phyloP scores from a whole-genome alignment of 2,888 invertebrate genomes.

The Harpalus rufipes region DNA sequence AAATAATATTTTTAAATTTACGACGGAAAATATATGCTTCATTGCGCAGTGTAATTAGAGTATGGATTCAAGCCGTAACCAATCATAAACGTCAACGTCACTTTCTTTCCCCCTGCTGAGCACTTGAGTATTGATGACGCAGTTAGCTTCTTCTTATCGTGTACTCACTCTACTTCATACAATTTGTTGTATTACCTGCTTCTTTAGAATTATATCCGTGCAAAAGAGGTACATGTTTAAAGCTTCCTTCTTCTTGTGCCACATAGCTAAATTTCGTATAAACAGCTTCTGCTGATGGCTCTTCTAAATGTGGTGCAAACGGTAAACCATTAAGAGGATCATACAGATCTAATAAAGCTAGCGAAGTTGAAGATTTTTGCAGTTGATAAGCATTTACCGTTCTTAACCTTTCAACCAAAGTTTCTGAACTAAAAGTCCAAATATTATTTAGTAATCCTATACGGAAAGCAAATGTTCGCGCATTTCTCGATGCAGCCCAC shows the following conservation, averaged over 20 bases:
- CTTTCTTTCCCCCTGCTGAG: too few species aligned
- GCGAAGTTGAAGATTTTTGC: constrained; percentile 4
- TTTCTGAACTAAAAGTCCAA: constrained; percentile 10
- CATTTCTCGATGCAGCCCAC: constrained; percentile 2
- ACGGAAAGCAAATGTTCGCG: constrained; percentile 15
- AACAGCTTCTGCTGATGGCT: constrained; percentile 27
- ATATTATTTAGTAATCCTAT: constrained; percentile 32
- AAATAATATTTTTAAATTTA: too few species aligned
- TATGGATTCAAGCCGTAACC: too few species aligned
- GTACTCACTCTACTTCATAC: not conserved
- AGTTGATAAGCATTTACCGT: constrained; percentile 8
- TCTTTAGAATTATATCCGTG: constrained; percentile 59
- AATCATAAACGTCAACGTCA: too few species aligned
- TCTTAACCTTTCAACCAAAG: constrained; percentile 9
- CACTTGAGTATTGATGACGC: too few species aligned
- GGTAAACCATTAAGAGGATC: constrained; percentile 59
- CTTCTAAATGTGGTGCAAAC: constrained; percentile 39
- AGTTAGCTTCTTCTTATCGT: too few species aligned
- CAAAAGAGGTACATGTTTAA: constrained; percentile 22
- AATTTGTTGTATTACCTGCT: not conserved
- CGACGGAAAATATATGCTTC: too few species aligned
- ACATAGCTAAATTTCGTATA: constrained; percentile 32
- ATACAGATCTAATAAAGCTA: constrained; percentile 21
- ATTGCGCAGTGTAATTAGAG: too few species aligned
- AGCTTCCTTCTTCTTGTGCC: constrained; percentile 19